phyloP scores from a whole-genome alignment of 2,888 invertebrate genomes.

The Synanthedon formicaeformis region DNA sequence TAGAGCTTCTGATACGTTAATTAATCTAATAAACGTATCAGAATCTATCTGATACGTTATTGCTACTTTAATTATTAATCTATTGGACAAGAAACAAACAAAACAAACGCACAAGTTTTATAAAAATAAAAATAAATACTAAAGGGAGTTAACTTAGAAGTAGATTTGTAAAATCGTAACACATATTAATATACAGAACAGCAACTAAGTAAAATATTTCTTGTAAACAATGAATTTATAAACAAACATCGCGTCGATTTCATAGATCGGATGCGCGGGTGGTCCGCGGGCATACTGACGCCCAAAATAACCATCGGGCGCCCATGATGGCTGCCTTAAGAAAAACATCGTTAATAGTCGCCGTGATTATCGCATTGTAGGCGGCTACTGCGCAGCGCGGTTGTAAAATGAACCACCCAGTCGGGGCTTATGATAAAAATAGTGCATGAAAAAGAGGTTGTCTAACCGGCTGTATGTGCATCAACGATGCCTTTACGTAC shows the following conservation, averaged over 20 bases:
- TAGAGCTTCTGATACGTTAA: no score
- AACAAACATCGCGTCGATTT: slow-evolving; percentile 1
- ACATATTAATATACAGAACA: no score
- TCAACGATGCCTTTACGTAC: no score
- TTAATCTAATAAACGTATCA: no score
- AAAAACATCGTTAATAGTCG: slow-evolving; percentile 63
- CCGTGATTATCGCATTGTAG: slow-evolving; percentile 57
- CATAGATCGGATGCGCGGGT: slow-evolving; percentile 30
- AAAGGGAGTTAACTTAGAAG: no score
- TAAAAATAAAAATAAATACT: no score
- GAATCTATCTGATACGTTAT: no score
- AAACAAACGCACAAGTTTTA: no score
- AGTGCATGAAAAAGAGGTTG: slow-evolving; percentile 12
- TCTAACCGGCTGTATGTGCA: no score
- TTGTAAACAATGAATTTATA: slow-evolving; percentile 29
- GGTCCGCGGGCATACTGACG: slow-evolving; percentile 35
- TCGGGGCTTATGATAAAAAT: slow-evolving; percentile 37
- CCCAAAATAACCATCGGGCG: slow-evolving; percentile 48
- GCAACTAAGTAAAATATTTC: slow-evolving; percentile 13
- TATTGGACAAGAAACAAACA: no score
- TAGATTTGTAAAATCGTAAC: no score
- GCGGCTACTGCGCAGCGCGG: slow-evolving; percentile 50
- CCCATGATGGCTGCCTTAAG: slow-evolving; percentile 39
- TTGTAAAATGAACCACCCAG: slow-evolving; percentile 61
- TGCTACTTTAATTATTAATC: no score